phyloP scores from a whole-genome alignment of 2,888 invertebrate genomes.

The Lasioglossum marginatum region DNA sequence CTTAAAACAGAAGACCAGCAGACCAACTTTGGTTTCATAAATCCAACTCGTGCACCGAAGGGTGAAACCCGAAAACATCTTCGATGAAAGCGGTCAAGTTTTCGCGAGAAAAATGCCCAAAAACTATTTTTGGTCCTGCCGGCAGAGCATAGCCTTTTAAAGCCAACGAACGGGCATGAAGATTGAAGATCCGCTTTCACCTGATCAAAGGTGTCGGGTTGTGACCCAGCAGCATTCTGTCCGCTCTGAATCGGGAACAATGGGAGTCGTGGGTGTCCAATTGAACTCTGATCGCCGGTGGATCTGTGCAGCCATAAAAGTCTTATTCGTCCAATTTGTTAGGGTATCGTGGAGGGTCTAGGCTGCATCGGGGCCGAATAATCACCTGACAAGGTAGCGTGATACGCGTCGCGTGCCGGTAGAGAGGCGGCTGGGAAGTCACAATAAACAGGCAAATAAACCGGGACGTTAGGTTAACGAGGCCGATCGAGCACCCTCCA shows the following conservation, averaged over 20 bases:
- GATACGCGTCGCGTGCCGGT: constrained; percentile 38
- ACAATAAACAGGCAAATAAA: constrained; percentile 38
- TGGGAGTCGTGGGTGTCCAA: constrained; percentile 30
- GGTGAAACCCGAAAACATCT: not conserved
- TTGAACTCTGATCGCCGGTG: constrained; percentile 27
- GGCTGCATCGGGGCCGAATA: constrained; percentile 24
- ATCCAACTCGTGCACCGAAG: too few relatives aligned
- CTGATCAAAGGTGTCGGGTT: constrained; percentile 42
- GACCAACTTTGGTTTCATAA: too few relatives aligned
- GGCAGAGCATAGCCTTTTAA: not conserved
- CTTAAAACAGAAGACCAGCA: too few relatives aligned
- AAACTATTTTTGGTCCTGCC: not conserved
- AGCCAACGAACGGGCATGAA: constrained; percentile 9
- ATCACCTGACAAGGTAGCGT: constrained; percentile 2
- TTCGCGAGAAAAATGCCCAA: not conserved
- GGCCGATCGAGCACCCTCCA: constrained; percentile 7
- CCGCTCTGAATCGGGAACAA: constrained; percentile 30
- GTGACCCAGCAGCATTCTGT: constrained; percentile 9
- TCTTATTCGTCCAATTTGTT: constrained; percentile 26
- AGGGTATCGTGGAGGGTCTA: constrained; percentile 23
- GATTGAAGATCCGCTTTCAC: constrained; percentile 46
- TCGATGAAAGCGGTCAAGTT: not conserved
- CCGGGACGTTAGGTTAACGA: constrained; percentile 5
- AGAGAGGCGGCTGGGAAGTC: constrained; percentile 25
- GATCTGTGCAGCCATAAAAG: constrained; percentile 25